Evolutionary conservation across 2,797 vertebrate genomes (phyloP).

Genomic region (Antennarius maculatus): DNA sequence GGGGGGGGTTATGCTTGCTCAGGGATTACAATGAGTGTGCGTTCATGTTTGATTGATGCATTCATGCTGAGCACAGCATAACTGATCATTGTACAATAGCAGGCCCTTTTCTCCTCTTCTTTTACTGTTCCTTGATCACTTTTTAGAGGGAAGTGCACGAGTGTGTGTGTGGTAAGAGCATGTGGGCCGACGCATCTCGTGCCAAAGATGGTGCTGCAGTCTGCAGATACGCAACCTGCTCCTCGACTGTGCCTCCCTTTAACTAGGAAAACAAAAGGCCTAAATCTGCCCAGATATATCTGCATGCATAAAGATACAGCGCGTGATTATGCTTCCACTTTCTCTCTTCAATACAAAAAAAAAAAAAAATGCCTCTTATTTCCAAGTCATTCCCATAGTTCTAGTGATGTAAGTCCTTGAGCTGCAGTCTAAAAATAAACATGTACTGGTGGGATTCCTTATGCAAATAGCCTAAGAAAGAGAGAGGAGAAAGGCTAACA

Average conservation of each 20-base stretch:
- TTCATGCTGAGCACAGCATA: constrained; percentile 52
- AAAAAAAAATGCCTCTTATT: constrained; percentile 27
- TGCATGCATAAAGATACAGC: constrained; percentile 68
- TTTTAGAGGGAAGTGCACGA: constrained; percentile 20
- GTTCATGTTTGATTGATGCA: constrained; percentile 67
- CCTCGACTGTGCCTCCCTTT: constrained; percentile 63
- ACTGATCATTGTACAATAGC: constrained; percentile 57
- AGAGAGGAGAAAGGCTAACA: constrained; percentile 67
- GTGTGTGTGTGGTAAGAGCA: constrained; percentile 59
- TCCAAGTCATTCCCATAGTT: constrained; percentile 71
- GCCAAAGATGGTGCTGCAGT: constrained; percentile 70
- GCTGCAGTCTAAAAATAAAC: constrained; percentile 82
- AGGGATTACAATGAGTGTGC: constrained; percentile 66
- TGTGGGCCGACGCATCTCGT: constrained; percentile 56
- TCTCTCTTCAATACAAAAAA: constrained; percentile 10
- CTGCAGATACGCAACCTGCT: constrained; percentile 77
- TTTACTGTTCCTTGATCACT: constrained; percentile 49
- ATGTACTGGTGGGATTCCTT: constrained; percentile 77
- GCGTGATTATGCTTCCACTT: constrained; percentile 55
- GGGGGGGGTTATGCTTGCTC: constrained; percentile 67
- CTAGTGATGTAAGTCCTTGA: constrained; percentile 76
- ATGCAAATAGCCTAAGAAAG: constrained; percentile 79
- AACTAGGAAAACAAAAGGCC: constrained; percentile 77
- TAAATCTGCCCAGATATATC: constrained; percentile 77
- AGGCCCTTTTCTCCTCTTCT: constrained; percentile 45